A percentile compares a stretch with the other conserved stretches of the same genome.
phyloP scores from a whole-genome alignment of 2,888 invertebrate genomes.

The Tetranychus piercei region DNA sequence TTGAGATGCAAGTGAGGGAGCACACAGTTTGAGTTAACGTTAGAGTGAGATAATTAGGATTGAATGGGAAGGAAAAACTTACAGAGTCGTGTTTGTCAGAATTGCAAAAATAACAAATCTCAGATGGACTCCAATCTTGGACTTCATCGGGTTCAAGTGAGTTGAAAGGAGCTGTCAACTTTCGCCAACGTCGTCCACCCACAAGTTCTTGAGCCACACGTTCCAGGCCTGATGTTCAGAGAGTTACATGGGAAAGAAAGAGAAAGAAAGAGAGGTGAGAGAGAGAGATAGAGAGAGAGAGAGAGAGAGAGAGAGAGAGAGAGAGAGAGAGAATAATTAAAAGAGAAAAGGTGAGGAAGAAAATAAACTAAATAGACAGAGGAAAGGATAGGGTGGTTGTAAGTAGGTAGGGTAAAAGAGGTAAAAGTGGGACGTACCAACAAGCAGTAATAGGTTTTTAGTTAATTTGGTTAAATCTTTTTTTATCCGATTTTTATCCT shows the following conservation, averaged over 20 bases:
- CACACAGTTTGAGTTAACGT: background rate
- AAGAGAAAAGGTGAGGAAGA: background rate
- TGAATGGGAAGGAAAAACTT: background rate
- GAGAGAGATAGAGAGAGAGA: slow-evolving; percentile 4
- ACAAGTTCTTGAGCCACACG: slow-evolving; percentile 28
- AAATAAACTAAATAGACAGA: background rate
- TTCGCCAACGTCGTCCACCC: slow-evolving; percentile 28
- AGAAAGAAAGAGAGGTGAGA: background rate
- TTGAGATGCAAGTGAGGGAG: background rate
- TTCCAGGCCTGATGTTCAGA: slow-evolving; percentile 26
- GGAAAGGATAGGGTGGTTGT: background rate
- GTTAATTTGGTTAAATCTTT: slow-evolving; percentile 26
- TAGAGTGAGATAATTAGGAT: background rate
- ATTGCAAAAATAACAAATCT: slow-evolving; percentile 11
- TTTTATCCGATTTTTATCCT: slow-evolving; percentile 24
- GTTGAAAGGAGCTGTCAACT: slow-evolving; percentile 21
- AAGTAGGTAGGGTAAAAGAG: background rate
- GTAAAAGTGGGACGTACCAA: slow-evolving; percentile 21
- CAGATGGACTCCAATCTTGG: slow-evolving; percentile 10
- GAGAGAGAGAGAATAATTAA: background rate
- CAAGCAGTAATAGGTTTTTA: slow-evolving; percentile 24
- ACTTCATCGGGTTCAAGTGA: slow-evolving; percentile 5
- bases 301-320: background rate
- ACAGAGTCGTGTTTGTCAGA: slow-evolving; percentile 6
- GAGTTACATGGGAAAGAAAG: slow-evolving; percentile 6